Evolutionary conservation across 1,140 invertebrate species (phyloP).

Genomic region (Eriocheir sinensis): DNA sequence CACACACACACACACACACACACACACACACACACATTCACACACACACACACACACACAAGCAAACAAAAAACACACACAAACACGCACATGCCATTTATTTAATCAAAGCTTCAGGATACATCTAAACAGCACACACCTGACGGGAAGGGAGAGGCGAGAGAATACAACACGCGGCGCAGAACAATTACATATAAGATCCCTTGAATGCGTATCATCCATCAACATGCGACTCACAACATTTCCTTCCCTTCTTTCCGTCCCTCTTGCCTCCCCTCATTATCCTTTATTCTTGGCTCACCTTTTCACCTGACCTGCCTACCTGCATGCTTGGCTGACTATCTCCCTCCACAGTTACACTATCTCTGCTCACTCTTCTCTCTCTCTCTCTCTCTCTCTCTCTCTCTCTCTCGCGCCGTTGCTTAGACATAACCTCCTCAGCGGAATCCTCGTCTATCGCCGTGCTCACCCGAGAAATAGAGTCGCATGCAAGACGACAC

Average conservation of each 20-base stretch:
- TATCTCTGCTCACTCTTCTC: too few relatives aligned
- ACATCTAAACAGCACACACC: background rate
- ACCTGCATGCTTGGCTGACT: background rate
- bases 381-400: conserved; percentile 8
- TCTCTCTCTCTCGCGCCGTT: background rate
- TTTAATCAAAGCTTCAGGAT: background rate
- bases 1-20: background rate
- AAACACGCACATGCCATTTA: background rate
- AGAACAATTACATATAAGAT: conserved; percentile 8
- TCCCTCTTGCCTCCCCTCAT: background rate
- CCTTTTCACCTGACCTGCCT: background rate
- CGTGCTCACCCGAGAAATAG: background rate
- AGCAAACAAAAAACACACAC: background rate
- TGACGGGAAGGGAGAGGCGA: background rate
- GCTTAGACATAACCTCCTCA: background rate
- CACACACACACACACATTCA: conserved; percentile 8
- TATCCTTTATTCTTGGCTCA: background rate
- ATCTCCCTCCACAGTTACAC: background rate
- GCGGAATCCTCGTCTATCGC: background rate
- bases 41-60: background rate
- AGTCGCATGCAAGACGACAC: background rate
- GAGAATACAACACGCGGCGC: background rate
- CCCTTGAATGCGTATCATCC: background rate
- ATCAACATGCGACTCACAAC: background rate
- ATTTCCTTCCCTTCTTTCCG: background rate